phyloP scores from a whole-genome alignment of 2,113 vertebrate genomes.

The Plotosus lineatus region DNA sequence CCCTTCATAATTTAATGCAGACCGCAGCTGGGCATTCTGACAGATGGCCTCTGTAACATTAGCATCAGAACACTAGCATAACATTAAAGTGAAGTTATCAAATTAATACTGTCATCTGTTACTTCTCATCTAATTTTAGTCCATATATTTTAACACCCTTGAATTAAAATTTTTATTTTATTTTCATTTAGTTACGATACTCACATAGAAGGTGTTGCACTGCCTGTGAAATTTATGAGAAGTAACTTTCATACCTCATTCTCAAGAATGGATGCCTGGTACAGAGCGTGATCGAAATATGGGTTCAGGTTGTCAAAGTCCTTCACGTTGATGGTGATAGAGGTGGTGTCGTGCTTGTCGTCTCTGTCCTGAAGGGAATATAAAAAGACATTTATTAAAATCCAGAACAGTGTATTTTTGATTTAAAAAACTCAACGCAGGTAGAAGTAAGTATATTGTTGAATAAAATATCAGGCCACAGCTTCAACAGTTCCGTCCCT shows the following conservation, averaged over 20 bases:
- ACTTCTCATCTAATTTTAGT: not conserved
- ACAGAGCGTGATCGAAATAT: conserved; percentile 70
- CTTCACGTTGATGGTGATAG: conserved; percentile 59
- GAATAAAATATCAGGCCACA: not conserved
- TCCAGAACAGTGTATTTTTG: not conserved
- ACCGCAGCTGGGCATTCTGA: not conserved
- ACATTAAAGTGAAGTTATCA: not conserved
- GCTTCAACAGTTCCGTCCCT: not conserved
- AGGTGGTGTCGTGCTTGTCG: conserved; percentile 42
- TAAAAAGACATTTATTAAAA: not conserved
- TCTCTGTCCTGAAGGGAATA: conserved; percentile 56
- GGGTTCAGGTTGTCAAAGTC: conserved; percentile 80
- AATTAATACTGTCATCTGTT: not conserved
- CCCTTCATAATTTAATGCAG: too few species aligned
- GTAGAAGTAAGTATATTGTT: not conserved
- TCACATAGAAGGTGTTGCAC: not conserved
- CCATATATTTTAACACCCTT: not conserved
- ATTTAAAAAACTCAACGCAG: not conserved
- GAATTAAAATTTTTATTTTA: too few species aligned
- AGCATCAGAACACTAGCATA: not conserved
- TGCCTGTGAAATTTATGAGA: not conserved
- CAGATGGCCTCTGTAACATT: not conserved
- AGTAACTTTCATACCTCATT: conserved; percentile 63
- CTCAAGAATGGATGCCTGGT: conserved; percentile 69
- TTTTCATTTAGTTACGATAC: too few species aligned